Evolutionary conservation across 2,797 vertebrate genomes (phyloP).

Genomic region (Lepus townsendii): DNA sequence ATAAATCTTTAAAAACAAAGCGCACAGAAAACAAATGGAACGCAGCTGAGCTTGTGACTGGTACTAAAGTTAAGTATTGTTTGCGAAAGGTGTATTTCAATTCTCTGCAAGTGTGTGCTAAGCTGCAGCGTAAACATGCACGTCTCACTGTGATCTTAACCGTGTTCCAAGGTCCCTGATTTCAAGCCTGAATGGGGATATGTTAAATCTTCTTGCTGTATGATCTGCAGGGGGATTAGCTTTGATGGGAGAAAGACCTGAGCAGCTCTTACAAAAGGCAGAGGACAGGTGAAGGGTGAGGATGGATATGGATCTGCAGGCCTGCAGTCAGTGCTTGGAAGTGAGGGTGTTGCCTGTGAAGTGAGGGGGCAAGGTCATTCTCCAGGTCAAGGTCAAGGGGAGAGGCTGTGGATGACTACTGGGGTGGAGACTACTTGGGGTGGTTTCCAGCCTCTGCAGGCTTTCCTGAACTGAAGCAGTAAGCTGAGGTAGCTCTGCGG

Average conservation of each 20-base stretch:
- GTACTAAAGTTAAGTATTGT: background rate
- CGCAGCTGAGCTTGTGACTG: background rate
- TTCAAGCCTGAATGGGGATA: background rate
- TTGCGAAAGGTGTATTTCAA: background rate
- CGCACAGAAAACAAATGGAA: slow-evolving; percentile 13
- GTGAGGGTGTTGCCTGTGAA: background rate
- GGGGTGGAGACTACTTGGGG: background rate
- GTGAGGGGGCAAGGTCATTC: slow-evolving; percentile 37
- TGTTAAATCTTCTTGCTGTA: background rate
- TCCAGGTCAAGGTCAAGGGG: background rate
- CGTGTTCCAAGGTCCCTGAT: background rate
- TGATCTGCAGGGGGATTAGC: background rate
- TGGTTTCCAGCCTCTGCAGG: background rate
- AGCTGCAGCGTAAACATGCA: background rate
- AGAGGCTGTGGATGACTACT: background rate
- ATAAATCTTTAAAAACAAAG: background rate
- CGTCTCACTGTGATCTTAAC: background rate
- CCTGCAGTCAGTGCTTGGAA: background rate
- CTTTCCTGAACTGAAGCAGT: background rate
- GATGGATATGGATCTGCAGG: background rate
- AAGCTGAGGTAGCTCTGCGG: slow-evolving; percentile 58
- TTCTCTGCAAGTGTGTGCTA: background rate
- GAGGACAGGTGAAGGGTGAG: background rate
- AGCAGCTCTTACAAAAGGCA: background rate
- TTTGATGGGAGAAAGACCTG: background rate